Evolutionary conservation across 2,113 vertebrate genomes (phyloP).

Genomic region (Oncorhynchus masou): DNA sequence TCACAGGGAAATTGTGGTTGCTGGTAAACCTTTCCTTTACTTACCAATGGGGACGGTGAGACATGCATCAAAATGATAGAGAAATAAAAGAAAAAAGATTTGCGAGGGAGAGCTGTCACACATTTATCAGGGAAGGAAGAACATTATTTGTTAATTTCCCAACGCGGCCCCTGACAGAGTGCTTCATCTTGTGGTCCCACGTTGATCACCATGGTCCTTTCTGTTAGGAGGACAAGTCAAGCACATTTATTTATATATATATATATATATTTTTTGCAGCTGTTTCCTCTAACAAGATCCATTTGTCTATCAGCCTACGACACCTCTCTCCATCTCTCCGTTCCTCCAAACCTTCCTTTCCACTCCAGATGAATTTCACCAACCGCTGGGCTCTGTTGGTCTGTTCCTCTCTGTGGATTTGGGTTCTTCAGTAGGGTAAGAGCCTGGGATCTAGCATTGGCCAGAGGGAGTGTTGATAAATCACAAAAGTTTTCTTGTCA

Average conservation of each 20-base stretch:
- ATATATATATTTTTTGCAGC: constrained; percentile 65
- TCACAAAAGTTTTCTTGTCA: constrained; percentile 83
- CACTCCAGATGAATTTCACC: constrained; percentile 80
- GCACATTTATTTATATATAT: constrained; percentile 75
- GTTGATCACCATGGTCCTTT: constrained; percentile 85
- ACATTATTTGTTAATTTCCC: constrained; percentile 99
- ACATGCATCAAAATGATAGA: constrained; percentile 95
- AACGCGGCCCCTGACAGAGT: constrained; percentile 97
- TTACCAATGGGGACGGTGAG: constrained; percentile 83
- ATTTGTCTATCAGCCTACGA: constrained; percentile 88
- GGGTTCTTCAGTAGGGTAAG: constrained; percentile 55
- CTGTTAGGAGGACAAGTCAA: constrained; percentile 94
- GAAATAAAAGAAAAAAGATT: constrained; percentile 93
- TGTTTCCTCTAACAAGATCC: constrained; percentile 87
- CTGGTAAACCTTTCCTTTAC: constrained; percentile 91
- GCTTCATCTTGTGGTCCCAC: constrained; percentile 88
- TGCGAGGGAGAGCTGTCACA: constrained; percentile 98
- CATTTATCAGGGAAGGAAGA: constrained; percentile 99
- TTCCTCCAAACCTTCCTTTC: constrained; percentile 6
- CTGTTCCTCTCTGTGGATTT: constrained; percentile 49
- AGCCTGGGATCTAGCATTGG: constrained; percentile 57
- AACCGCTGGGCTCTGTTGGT: constrained; percentile 68
- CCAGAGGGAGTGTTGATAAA: constrained; percentile 76
- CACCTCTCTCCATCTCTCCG: constrained; percentile 61
- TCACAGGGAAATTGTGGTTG: constrained; percentile 88